Base-by-base conservation (phyloP, 2,888 invertebrate species). In the Odontothrips loti region DNA sequence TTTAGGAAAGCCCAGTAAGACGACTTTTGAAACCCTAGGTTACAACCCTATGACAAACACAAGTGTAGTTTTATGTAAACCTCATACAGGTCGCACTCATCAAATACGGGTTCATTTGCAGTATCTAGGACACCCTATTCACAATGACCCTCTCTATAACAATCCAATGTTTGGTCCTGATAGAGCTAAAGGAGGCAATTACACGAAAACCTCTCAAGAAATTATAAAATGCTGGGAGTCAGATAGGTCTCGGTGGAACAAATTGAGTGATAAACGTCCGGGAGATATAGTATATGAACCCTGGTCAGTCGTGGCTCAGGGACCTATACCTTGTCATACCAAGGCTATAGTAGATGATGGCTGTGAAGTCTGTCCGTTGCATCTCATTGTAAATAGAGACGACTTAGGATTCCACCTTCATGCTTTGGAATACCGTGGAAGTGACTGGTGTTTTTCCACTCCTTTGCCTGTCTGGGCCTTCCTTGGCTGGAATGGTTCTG, bases 51-150 rank as follows among this genome's bases (percentile, higher is more conserved):
- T 23, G 9, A 27, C 89, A 9, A 86, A 86, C 81, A 87, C 88
- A 6, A 90, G 90, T 84, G 88, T 90, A 8, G 90, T 91, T 10
- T 85, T 87, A 80, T 90, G 90, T 86, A 85, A 86, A 83, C 91
- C 91, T 23, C 86, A 87, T 68, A 91, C 91, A 1, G 91, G 91
- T 0, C 85, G 91, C 83, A 91, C 91, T 84, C 91, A 91, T 86
- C 91, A 91, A 85, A 91, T 91, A 82, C 85, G 91, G 80, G 90
- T 91, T 34, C 91, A 91, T 86, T 87, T 91, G 34, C 91, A 91
- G 84, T 91, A 88, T 85, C 86, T 91, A 89, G 90, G 91, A 3
- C 88, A 88, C 86, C 91, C 91, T 3, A 91, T 91, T 80, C 86
- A 89, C n/a, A 90, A 91, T 85, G 91, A 91, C 85, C 88, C 89